Conservation (phyloP, 1,140 invertebrate species). For the Platyscapa corneri region DNA sequence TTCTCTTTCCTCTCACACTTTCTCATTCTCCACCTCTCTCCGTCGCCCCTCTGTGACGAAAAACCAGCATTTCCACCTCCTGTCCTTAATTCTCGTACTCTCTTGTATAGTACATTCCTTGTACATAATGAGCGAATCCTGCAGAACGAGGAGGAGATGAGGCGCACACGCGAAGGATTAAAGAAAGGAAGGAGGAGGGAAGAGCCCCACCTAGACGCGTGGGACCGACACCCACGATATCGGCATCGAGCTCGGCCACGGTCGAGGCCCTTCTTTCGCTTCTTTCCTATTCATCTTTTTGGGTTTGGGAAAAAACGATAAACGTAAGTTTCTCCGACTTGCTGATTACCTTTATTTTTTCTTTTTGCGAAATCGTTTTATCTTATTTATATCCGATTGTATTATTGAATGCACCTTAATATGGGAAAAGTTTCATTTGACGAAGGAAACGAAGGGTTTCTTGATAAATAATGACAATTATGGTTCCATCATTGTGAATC, state of each 20-base stretch:
- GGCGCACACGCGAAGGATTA: slow-evolving; percentile 35
- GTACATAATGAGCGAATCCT: slow-evolving; percentile 65
- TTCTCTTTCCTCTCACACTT: neutral
- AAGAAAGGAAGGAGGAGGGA: slow-evolving; percentile 8
- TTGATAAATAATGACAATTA: neutral
- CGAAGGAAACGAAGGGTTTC: neutral
- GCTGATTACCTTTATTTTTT: slow-evolving; percentile 3
- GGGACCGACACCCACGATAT: slow-evolving; percentile 62
- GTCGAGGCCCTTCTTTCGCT: slow-evolving; percentile 55
- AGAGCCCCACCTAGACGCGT: slow-evolving; percentile 65
- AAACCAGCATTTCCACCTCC: slow-evolving; percentile 33
- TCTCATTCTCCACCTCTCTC: neutral
- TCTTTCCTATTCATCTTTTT: slow-evolving; percentile 40
- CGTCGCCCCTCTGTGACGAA: slow-evolving; percentile 9
- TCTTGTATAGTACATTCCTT: slow-evolving; percentile 59
- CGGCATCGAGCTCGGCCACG: slow-evolving; percentile 57
- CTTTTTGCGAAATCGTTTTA: neutral
- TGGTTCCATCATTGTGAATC: neutral
- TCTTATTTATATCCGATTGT: slow-evolving; percentile 17
- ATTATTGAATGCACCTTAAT: neutral
- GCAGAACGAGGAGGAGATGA: slow-evolving; percentile 45
- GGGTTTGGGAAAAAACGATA: slow-evolving; percentile 30
- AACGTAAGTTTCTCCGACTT: slow-evolving; percentile 28
- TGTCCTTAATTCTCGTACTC: slow-evolving; percentile 28
- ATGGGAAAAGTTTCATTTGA: neutral